phyloP scores from a whole-genome alignment of 2,113 vertebrate genomes.

The Dolichallabes microphthalmus region DNA sequence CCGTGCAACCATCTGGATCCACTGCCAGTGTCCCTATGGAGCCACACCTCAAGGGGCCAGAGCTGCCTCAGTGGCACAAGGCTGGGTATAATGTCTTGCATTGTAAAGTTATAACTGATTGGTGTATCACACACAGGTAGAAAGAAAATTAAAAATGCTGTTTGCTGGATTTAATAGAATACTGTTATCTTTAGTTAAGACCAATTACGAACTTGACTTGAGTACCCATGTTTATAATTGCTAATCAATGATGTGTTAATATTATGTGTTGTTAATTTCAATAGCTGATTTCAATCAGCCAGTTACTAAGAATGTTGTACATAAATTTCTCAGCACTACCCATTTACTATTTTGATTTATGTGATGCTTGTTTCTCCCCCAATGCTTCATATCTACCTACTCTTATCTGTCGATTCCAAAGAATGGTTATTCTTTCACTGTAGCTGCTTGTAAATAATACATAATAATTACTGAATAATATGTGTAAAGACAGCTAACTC shows the following conservation, averaged over 20 bases:
- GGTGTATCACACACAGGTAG: neutral
- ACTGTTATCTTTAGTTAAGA: too few species aligned
- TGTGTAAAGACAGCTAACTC: neutral
- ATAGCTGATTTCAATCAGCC: neutral
- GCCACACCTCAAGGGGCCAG: too few species aligned
- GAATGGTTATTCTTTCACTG: neutral
- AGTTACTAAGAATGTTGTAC: neutral
- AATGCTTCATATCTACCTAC: neutral
- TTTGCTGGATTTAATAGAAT: too few species aligned
- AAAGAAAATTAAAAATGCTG: neutral
- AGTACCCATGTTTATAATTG: too few species aligned
- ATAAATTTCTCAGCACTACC: neutral
- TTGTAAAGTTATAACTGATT: too few species aligned
- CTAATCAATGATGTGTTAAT: too few species aligned
- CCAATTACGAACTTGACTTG: neutral
- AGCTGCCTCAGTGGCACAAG: too few species aligned
- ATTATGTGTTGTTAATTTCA: too few species aligned
- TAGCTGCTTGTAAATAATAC: too few species aligned
- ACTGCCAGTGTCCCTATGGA: too few species aligned
- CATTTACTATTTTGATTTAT: neutral
- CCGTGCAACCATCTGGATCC: too few species aligned
- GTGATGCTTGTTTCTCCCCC: neutral
- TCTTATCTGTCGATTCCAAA: neutral
- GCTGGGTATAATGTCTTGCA: too few species aligned
- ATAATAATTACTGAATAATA: neutral